Conservation (phyloP, 2,113 vertebrate genomes). For the Xerus inauris region DNA sequence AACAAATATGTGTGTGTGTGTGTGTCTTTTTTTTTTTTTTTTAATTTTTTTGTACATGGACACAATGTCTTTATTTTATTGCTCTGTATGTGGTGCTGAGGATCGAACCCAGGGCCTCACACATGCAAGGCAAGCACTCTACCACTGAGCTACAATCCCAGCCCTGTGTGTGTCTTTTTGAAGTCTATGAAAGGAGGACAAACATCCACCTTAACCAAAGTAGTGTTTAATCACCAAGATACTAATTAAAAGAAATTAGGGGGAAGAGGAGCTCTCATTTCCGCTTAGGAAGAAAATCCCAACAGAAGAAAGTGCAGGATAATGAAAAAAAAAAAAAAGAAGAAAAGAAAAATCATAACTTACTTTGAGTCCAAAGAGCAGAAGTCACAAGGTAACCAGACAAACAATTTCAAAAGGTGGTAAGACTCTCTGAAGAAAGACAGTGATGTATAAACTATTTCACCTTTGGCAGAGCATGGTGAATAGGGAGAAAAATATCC, state of each 20-base stretch:
- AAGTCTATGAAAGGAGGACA: not conserved
- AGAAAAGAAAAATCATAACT: not conserved
- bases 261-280: not conserved
- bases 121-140: too few species aligned
- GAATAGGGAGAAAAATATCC: not conserved
- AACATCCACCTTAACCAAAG: not conserved
- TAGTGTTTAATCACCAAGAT: not conserved
- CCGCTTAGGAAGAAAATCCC: not conserved
- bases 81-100: too few species aligned
- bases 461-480: not conserved
- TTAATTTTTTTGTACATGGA: too few species aligned
- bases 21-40: not conserved
- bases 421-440: not conserved
- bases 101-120: too few species aligned
- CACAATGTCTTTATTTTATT: too few species aligned
- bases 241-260: not conserved
- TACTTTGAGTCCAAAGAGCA: not conserved
- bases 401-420: conserved; percentile 1
- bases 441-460: not conserved
- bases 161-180: not conserved
- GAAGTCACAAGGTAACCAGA: not conserved
- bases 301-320: not conserved
- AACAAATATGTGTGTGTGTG: not conserved
- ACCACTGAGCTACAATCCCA: too few species aligned
- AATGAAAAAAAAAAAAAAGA: too few species aligned